Base-by-base conservation (phyloP, 2,797 vertebrate genomes). In the Lepidocolaptes lacrymiger region DNA sequence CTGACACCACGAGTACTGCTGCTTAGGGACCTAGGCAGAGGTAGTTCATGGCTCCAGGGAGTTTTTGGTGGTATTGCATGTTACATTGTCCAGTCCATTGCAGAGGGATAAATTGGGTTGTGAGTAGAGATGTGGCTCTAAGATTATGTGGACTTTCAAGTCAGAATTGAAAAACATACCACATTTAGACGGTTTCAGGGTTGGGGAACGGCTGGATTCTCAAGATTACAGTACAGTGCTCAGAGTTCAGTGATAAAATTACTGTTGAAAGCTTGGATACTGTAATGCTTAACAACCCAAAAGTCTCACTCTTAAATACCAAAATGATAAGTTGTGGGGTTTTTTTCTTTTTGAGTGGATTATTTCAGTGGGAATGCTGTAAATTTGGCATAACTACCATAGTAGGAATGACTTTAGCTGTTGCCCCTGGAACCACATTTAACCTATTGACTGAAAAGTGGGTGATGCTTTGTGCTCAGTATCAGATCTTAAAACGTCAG, bases 371-470 rank as follows among this genome's bases (percentile, higher is more conserved):
- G 19, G 30, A 83, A 52, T 81, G 7, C 5, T 68, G 34, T 46
- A 71, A 63, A 62, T 56, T 63, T 8, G 75, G 20, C 26, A 14
- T 76, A 58, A 39, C 44, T 72, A n/a, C 49, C 22, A 4, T 12
- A 41, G 28, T 71, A 74, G 7, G 10, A 77, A 5, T 52, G 59
- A 26, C 27, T 76, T 49, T 20, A 86, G 41, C 82, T 73, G 10
- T 6, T 46, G 19, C 10, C 18, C 20, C 55, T 64, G 66, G 55
- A 49, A 73, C 49, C 71, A 24, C 34, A 62, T 88, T 67, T 79
- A 91, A 93, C 83, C 74, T 34, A 26, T 83, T 85, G 56, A 67
- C 69, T 85, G 93, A 41, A 71, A 83, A 90, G 34, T 14, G 43
- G 67, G 37, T 68, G 51, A 39, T 72, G 56, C 26, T 88, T 87